Evolutionary conservation across 2,113 vertebrate genomes (phyloP).

Genomic region (Planiliza haematocheilus): DNA sequence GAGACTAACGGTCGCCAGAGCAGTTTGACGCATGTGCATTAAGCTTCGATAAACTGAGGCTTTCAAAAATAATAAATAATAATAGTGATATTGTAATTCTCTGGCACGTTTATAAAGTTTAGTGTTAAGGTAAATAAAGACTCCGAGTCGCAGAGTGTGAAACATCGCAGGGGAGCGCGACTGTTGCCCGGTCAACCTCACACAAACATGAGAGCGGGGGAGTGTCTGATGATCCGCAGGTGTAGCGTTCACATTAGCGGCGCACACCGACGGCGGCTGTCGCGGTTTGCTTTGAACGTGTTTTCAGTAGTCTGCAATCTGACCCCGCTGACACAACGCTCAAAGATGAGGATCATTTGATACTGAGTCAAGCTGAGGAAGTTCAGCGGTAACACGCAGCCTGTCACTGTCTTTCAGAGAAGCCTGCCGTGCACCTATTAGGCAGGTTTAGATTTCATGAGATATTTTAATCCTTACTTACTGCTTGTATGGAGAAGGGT

Average conservation of each 20-base stretch:
- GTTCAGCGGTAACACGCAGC: neutral
- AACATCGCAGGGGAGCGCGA: slow-evolving; percentile 53
- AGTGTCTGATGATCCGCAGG: slow-evolving; percentile 58
- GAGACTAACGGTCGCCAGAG: neutral
- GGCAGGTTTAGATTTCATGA: neutral
- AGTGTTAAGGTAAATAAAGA: neutral
- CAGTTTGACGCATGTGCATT: slow-evolving; percentile 17
- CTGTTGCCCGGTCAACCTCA: slow-evolving; percentile 69
- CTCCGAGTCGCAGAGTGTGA: slow-evolving; percentile 48
- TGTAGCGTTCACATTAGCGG: slow-evolving; percentile 40
- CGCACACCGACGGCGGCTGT: neutral
- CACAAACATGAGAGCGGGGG: slow-evolving; percentile 62
- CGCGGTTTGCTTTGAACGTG: slow-evolving; percentile 19
- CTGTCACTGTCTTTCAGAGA: neutral
- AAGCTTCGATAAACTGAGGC: neutral
- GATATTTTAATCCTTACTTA: slow-evolving; percentile 3
- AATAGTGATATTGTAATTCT: no score
- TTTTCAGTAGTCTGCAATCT: slow-evolving; percentile 16
- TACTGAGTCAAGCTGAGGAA: slow-evolving; percentile 16
- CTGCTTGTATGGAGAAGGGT: slow-evolving; percentile 30
- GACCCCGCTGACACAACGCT: slow-evolving; percentile 15
- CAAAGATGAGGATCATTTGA: neutral
- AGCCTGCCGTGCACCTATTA: neutral
- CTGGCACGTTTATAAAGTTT: slow-evolving; percentile 24
- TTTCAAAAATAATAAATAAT: no score